These are phyloP conservation scores for Hedya salicella DNA, from an alignment of 2,888 invertebrate species.

Conservation along the genomic window DNA sequence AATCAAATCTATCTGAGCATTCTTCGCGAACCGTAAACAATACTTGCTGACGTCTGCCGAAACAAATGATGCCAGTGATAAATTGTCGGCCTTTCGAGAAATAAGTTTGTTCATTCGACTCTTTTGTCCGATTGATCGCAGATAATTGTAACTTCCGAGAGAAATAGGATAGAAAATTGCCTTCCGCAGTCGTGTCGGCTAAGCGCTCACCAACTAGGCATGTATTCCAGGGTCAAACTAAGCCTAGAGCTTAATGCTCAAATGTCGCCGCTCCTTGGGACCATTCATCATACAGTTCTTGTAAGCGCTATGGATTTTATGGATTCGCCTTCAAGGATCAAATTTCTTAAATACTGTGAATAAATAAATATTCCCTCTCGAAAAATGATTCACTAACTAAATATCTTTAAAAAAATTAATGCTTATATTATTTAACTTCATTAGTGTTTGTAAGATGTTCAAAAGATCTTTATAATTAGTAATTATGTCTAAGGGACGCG, in stretches of 20 bases:
- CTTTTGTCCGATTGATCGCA: conserved; percentile 78
- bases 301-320: conserved; percentile 4
- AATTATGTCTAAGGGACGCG: neutral
- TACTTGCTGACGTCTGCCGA: conserved; percentile 54
- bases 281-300: conserved; percentile 35
- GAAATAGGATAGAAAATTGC: conserved; percentile 65
- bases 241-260: conserved; percentile 31
- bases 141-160: conserved; percentile 71
- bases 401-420: neutral
- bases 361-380: neutral
- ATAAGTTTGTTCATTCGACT: conserved; percentile 68
- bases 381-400: neutral
- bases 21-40: conserved; percentile 59
- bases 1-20: conserved; percentile 50
- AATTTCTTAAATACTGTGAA: conserved; percentile 2
- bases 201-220: conserved; percentile 21
- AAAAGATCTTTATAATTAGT: conserved; percentile 7
- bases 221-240: conserved; percentile 12
- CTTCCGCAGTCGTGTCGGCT: conserved; percentile 52
- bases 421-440: neutral
- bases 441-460: neutral
- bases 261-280: conserved; percentile 3
- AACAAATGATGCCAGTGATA: conserved; percentile 73
- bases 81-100: conserved; percentile 64
- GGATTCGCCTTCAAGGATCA: conserved; percentile 22